These are phyloP conservation scores for Oreohelix idahoensis DNA, from an alignment of 1,140 invertebrate species.

Conservation along the genomic window DNA sequence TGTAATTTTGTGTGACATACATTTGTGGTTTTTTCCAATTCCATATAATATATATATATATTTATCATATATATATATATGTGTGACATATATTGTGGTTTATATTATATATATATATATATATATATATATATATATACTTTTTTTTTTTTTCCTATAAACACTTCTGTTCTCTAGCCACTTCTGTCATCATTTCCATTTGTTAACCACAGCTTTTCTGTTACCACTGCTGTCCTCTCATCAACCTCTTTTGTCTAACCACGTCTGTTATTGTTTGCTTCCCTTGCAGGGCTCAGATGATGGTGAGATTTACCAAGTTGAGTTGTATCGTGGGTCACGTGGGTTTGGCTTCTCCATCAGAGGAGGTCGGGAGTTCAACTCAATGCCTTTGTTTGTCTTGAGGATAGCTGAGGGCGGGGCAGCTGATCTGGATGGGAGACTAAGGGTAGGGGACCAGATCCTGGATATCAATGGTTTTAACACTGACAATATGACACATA, in stretches of 20 bases:
- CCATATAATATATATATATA: too few species aligned
- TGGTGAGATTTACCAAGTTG: conserved; percentile 81
- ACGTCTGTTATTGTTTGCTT: not conserved
- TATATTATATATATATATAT: not conserved
- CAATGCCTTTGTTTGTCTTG: conserved; percentile 88
- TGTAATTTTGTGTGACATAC: too few species aligned
- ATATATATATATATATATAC: too few species aligned
- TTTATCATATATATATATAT: too few species aligned
- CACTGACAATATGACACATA: conserved; percentile 86
- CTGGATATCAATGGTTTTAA: conserved; percentile 86
- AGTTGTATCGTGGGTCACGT: conserved; percentile 81
- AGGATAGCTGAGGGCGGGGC: conserved; percentile 87
- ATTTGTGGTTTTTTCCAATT: too few species aligned
- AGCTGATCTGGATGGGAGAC: conserved; percentile 81
- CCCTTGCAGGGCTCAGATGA: conserved; percentile 39
- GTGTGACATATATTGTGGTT: not conserved
- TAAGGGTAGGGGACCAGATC: conserved; percentile 87
- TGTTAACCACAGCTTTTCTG: too few species aligned
- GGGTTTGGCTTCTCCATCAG: conserved; percentile 90
- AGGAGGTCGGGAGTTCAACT: conserved; percentile 86
- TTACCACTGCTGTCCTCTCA: too few species aligned
- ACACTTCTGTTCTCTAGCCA: too few species aligned
- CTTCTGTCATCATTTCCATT: too few species aligned
- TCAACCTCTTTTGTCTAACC: not conserved
- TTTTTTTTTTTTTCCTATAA: too few species aligned